These are phyloP conservation scores for Drosophila picticornis DNA, from an alignment of 2,888 invertebrate genomes.

Conservation along the genomic window DNA sequence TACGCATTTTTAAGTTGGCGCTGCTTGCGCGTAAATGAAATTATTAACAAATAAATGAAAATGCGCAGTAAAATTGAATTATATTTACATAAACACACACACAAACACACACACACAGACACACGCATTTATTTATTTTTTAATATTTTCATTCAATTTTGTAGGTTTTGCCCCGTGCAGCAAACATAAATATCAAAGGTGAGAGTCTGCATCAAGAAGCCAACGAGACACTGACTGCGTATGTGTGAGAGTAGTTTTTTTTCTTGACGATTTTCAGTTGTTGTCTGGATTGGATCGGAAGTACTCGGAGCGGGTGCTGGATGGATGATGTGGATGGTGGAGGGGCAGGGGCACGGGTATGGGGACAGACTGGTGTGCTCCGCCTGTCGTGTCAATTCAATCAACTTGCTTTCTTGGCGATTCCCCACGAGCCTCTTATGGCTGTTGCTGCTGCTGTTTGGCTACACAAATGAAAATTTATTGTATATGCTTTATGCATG, in stretches of 20 bases:
- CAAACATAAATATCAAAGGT: conserved; percentile 69
- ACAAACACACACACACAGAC: background rate
- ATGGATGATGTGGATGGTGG: background rate
- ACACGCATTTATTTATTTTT: conserved; percentile 25
- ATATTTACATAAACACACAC: conserved; percentile 21
- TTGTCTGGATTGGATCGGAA: conserved; percentile 31
- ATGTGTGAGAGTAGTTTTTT: conserved; percentile 47
- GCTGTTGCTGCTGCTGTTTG: conserved; percentile 53
- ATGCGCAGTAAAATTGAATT: conserved; percentile 64
- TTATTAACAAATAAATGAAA: conserved; percentile 73
- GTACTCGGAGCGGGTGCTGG: background rate
- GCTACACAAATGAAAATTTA: conserved; percentile 77
- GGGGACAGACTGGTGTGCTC: conserved; percentile 1
- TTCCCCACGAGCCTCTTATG: conserved; percentile 35
- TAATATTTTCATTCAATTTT: conserved; percentile 73
- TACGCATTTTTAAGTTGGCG: conserved; percentile 54
- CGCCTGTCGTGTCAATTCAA: conserved; percentile 70
- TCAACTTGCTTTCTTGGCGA: conserved; percentile 61
- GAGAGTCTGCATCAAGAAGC: conserved; percentile 49
- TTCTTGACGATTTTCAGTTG: conserved; percentile 11
- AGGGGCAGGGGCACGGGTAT: background rate
- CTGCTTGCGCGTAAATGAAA: conserved; percentile 57
- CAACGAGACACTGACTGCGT: conserved; percentile 23
- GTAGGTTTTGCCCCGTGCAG: conserved; percentile 26
- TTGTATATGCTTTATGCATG: conserved; percentile 74